A percentile compares a stretch with the other conserved stretches of the same genome.
These are phyloP conservation scores for Rhombomys opimus DNA, from an alignment of 2,113 vertebrate species.

Conservation along the genomic window DNA sequence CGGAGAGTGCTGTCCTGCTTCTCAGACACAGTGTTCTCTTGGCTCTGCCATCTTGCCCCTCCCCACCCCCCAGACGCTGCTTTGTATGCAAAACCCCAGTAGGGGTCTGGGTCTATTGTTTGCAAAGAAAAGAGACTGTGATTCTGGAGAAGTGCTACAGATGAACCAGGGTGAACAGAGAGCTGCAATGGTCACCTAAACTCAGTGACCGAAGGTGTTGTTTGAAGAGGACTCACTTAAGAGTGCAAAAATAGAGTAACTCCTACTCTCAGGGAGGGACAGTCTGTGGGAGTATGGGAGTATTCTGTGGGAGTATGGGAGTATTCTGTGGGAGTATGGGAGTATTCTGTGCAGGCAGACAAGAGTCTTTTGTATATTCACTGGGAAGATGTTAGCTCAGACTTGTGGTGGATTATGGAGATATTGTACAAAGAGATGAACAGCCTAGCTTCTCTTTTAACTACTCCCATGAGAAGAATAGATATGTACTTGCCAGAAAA, in stretches of 20 bases:
- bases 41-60: no score
- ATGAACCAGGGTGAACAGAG: rapidly evolving
- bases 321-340: background rate
- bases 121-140: background rate
- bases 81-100: background rate
- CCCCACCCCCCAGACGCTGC: no score
- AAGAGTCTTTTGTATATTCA: background rate
- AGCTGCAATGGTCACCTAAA: background rate
- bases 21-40: no score
- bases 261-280: background rate
- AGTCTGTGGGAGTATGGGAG: no score
- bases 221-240: background rate
- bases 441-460: background rate
- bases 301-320: background rate
- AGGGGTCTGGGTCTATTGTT: rapidly evolving
- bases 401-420: background rate
- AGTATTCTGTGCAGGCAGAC: background rate
- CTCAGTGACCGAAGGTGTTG: background rate
- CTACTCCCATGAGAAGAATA: background rate
- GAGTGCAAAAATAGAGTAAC: background rate
- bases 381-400: background rate
- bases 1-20: no score
- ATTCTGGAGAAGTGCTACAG: background rate
- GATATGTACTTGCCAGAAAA: constrained; percentile 7
- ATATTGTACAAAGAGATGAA: background rate